Evolutionary conservation across 2,113 vertebrate genomes (phyloP), one percentile per base, ranked within the genome.

Genomic region (Collichthys lucidus): DNA sequence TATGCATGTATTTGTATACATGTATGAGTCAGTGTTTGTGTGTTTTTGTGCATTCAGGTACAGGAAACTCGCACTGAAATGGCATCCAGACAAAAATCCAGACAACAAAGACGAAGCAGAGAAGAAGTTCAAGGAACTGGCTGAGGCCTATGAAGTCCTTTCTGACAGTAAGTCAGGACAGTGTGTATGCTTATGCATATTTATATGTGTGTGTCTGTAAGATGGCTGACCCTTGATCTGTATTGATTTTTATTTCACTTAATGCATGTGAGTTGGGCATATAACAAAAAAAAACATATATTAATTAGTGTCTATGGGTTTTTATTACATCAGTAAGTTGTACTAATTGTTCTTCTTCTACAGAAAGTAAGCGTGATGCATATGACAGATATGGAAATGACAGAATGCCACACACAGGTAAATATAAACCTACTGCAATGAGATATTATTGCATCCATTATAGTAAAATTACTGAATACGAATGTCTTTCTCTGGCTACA

Each of bases 71-170:
- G 98, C 98, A 0, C 90, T 99, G 55, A 96, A 96, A 77, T 99
- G 98, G 98, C 98, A 99, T 82, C 98, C 98, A 0, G 98, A 99
- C 91, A 99, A 99, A 91, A 99, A 99, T 87, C 98, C 97, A 0
- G 97, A 99, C 91, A 98, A 97, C 93, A 99, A 99, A 90, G 98
- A 99, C 5, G 94, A 96, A 11, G 97, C 98, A 0, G 98, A 99
- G 81, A 95, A 76, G 92, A 99, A 96, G 81, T 99, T 99, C 90
- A 99, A 99, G 94, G 97, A 99, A 86, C 94, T 99, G 0, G 96
- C 98, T 0, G 98, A 99, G 85, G 98, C 98, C 0, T 99, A 99
- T 0, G 98, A 99, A 96, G 96, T 99, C 71, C 94, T 99, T 16
- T 99, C 98, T 0, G 98, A 99, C 95, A 96, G 98, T 99, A 97